These are phyloP conservation scores for Tuberolachnus salignus DNA, from an alignment of 2,888 invertebrate genomes.

Conservation along the genomic window DNA sequence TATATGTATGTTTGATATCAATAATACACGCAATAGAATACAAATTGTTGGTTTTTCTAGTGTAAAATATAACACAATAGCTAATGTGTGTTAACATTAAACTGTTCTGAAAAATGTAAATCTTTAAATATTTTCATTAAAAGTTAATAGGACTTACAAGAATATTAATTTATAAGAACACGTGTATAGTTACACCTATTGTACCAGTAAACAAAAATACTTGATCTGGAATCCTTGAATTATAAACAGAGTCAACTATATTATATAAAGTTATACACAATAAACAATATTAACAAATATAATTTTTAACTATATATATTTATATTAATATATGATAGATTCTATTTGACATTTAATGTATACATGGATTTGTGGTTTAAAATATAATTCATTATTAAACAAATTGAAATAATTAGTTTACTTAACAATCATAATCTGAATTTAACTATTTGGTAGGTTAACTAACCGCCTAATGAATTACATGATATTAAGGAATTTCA, in stretches of 20 bases:
- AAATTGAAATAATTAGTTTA: constrained; percentile 7
- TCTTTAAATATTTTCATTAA: no score
- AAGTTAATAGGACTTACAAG: constrained; percentile 1
- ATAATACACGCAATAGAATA: background rate
- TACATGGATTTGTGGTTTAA: background rate
- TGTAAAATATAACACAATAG: no score
- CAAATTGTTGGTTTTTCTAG: background rate
- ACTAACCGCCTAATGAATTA: constrained; percentile 11
- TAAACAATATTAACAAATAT: constrained; percentile 28
- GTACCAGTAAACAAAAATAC: background rate
- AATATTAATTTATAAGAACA: background rate
- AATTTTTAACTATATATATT: background rate
- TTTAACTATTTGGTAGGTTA: constrained; percentile 20
- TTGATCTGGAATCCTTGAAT: constrained; percentile 3
- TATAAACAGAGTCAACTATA: background rate
- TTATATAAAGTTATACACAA: constrained; percentile 1
- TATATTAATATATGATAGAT: background rate
- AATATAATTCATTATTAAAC: constrained; percentile 2
- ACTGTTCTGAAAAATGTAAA: no score
- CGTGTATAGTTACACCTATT: no score
- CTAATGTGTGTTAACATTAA: no score
- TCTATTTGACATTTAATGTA: constrained; percentile 6
- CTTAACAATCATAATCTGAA: background rate
- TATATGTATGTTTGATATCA: constrained; percentile 9
- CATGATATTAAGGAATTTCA: background rate